These are phyloP conservation scores for Bombus impatiens DNA, from an alignment of 1,140 invertebrate species.

Conservation along the genomic window DNA sequence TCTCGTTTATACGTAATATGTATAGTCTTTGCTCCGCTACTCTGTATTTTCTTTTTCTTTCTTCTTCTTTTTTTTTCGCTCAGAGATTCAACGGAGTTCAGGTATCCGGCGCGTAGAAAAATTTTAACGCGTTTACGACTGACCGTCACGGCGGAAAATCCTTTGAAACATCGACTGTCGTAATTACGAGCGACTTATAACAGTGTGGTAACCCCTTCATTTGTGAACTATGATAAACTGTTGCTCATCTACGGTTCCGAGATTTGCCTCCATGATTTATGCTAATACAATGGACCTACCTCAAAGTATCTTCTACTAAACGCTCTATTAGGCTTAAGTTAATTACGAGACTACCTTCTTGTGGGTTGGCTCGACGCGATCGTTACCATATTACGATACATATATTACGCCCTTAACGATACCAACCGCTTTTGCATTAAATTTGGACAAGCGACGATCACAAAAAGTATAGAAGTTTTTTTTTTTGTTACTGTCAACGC, in stretches of 20 bases:
- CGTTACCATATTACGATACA: slow-evolving; percentile 65
- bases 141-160: slow-evolving; percentile 28
- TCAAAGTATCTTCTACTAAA: slow-evolving; percentile 67
- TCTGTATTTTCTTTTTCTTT: too few relatives aligned
- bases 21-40: too few relatives aligned
- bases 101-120: background rate
- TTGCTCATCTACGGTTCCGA: slow-evolving; percentile 50
- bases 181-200: slow-evolving; percentile 62
- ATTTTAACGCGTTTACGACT: slow-evolving; percentile 25
- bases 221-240: slow-evolving; percentile 70
- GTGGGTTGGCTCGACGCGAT: slow-evolving; percentile 49
- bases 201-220: slow-evolving; percentile 63
- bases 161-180: slow-evolving; percentile 26
- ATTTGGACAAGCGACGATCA: background rate
- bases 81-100: background rate
- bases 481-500: too few relatives aligned
- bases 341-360: slow-evolving; percentile 70
- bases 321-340: slow-evolving; percentile 75
- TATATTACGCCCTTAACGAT: slow-evolving; percentile 63
- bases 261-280: slow-evolving; percentile 73
- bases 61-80: background rate
- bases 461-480: background rate
- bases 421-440: slow-evolving; percentile 30
- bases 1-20: background rate
- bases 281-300: slow-evolving; percentile 71